Evolutionary conservation across 2,797 vertebrate genomes (phyloP).

Genomic region (Rhinoraja longicauda): DNA sequence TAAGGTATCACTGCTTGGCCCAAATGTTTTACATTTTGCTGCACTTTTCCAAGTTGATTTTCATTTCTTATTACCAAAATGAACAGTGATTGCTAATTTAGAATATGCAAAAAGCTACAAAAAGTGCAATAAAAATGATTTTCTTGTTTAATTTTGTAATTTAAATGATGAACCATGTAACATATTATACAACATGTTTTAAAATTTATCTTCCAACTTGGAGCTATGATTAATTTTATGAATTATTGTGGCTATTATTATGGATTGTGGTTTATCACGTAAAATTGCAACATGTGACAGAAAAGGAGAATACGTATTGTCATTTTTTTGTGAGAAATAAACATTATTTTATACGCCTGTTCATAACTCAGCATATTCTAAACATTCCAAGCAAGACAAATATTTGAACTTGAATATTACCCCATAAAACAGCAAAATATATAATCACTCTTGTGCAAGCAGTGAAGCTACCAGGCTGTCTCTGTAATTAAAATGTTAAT

Average conservation of each 20-base stretch:
- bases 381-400: background rate
- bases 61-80: background rate
- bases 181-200: background rate
- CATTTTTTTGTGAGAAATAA: too few species aligned
- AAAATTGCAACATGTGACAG: background rate
- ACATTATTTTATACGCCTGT: background rate
- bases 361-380: background rate
- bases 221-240: background rate
- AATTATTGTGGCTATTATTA: background rate
- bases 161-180: background rate
- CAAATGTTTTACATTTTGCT: slow-evolving; percentile 3
- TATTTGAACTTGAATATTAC: slow-evolving; percentile 3
- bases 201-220: background rate
- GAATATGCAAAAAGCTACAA: background rate
- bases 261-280: background rate
- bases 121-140: background rate
- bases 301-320: background rate
- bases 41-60: background rate
- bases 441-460: background rate
- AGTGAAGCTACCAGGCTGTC: background rate
- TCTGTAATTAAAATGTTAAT: background rate
- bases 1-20: background rate
- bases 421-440: background rate
- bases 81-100: background rate
- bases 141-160: background rate